phyloP scores from a whole-genome alignment of 1,140 invertebrate species.

The Melitaea cinxia region DNA sequence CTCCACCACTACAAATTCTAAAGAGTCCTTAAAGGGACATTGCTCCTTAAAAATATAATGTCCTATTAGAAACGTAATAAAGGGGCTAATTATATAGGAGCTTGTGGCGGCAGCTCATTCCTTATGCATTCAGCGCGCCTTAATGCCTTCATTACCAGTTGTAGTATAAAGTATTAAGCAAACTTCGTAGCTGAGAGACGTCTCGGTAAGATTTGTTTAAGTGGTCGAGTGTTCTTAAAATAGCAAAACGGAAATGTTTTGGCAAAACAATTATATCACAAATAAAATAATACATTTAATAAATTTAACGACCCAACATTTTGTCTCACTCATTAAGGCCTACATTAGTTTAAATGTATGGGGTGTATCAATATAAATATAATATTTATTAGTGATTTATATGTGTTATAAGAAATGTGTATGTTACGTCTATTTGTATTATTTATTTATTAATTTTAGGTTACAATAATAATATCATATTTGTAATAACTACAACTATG shows the following conservation, averaged over 20 bases:
- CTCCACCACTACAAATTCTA: neutral
- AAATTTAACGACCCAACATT: too few relatives aligned
- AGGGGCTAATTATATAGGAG: conserved; percentile 67
- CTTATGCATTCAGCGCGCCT: conserved; percentile 78
- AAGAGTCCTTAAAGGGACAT: neutral
- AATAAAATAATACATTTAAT: conserved; percentile 2
- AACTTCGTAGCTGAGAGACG: conserved; percentile 68
- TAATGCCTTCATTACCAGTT: conserved; percentile 80
- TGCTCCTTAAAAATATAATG: conserved; percentile 17
- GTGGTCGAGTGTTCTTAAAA: conserved; percentile 39
- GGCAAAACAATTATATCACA: conserved; percentile 17
- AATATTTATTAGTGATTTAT: too few relatives aligned
- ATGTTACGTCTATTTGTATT: too few relatives aligned
- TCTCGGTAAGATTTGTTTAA: conserved; percentile 69
- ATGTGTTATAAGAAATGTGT: too few relatives aligned
- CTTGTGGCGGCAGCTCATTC: conserved; percentile 68
- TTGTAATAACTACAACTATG: too few relatives aligned
- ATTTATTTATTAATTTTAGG: too few relatives aligned
- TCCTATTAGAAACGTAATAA: conserved; percentile 55
- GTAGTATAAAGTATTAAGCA: conserved; percentile 81
- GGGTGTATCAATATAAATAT: too few relatives aligned
- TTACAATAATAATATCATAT: too few relatives aligned
- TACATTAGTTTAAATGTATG: too few relatives aligned
- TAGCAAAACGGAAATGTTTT: conserved; percentile 21
- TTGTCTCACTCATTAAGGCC: too few relatives aligned